phyloP scores from a whole-genome alignment of 2,888 invertebrate species.

The Onthophagus sagittarius region DNA sequence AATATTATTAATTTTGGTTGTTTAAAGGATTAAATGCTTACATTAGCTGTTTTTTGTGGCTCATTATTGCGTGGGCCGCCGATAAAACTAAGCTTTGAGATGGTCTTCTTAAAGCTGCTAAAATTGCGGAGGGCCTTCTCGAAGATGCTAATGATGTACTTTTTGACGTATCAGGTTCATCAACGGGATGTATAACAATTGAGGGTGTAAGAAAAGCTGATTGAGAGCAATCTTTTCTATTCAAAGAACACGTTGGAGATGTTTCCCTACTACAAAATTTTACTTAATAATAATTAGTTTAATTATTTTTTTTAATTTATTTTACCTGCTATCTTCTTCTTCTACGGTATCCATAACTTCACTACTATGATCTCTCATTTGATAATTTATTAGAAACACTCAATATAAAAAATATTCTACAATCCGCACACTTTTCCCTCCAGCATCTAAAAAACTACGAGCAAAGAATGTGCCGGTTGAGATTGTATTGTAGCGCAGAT shows the following conservation, averaged over 20 bases:
- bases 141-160: slow-evolving; percentile 31
- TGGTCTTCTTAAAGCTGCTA: slow-evolving; percentile 60
- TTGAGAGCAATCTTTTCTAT: not conserved
- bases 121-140: slow-evolving; percentile 60
- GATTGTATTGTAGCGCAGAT: too few species aligned
- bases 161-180: not conserved
- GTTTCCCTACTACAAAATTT: not conserved
- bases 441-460: too few species aligned
- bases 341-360: not conserved
- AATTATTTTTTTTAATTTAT: not conserved
- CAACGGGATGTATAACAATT: not conserved
- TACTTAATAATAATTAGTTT: not conserved
- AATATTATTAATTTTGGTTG: too few species aligned
- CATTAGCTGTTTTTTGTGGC: slow-evolving; percentile 41
- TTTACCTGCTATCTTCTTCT: not conserved
- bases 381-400: not conserved
- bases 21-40: slow-evolving; percentile 25
- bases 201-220: not conserved
- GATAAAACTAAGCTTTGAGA: slow-evolving; percentile 59
- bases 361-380: not conserved
- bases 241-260: not conserved
- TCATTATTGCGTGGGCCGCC: slow-evolving; percentile 50
- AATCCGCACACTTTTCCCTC: not conserved
- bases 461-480: too few species aligned
- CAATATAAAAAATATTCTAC: not conserved